Base-by-base conservation (phyloP, 2,888 invertebrate species). In the Rhyacophila evoluta region DNA sequence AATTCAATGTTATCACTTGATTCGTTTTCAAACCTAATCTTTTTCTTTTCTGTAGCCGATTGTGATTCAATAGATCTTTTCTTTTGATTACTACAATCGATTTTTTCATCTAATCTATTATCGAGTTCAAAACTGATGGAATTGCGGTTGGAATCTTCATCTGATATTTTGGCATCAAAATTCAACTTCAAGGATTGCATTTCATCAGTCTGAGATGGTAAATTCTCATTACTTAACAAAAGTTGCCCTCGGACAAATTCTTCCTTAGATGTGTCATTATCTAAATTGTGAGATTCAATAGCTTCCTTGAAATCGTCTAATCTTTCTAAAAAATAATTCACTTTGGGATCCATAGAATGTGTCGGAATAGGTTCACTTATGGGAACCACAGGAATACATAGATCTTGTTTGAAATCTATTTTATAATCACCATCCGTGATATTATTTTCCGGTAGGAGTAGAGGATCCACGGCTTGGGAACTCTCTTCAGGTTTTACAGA, bases 391-490 rank as follows among this genome's bases (percentile, higher is more conserved):
- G 76, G 77, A 73, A 79, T 77, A 28, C 68, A 38, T 15, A 77
- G 29, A 72, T 76, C 74, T 27, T 70, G 27, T 55, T 79, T 72
- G 15, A 87, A 83, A 78, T 87, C 87, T 83, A 88, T 86, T 83
- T 88, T 89, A 1, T 85, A 73, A 74, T 88, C 88, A 85, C 82
- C 85, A n/a, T 85, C 85, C 1, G 36, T 4, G 1, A 36, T 3
- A 25, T 77, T 33, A 29, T 39, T 88, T 87, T 89, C 89, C 81
- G 87, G 88, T 75, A 90, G 83, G 27, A 89, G 84, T 3, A 89
- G 85, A 10, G 90, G 90, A 84, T 90, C 90, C 12, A 78, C 71
- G 75, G 89, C 86, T 33, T 88, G 85, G n/a, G 87, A 84, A 74
- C 86, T 86, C 72, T 89, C 89, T 84, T 90, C 89, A 83, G 87